Percentiles rank a stretch among this genome's conserved stretches.
phyloP scores from a whole-genome alignment of 1,140 invertebrate genomes.

The Rhopalosiphum maidis region DNA sequence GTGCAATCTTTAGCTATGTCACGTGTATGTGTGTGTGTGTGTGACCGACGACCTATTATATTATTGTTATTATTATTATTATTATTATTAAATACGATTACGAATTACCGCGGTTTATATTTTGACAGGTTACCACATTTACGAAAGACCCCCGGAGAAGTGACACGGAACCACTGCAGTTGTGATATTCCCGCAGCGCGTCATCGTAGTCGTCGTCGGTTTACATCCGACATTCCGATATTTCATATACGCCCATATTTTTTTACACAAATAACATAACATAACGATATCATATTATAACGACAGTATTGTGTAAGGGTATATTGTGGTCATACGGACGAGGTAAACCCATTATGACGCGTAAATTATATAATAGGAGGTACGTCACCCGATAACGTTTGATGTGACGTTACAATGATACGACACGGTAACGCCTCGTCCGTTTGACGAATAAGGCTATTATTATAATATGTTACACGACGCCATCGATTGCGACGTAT shows the following conservation, averaged over 20 bases:
- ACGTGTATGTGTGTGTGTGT: background rate
- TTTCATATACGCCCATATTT: background rate
- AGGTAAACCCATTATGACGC: background rate
- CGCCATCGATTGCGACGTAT: background rate
- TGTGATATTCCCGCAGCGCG: background rate
- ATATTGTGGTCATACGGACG: too few species aligned
- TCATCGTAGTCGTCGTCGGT: background rate
- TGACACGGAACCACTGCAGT: background rate
- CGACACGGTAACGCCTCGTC: background rate
- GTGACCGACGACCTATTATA: background rate
- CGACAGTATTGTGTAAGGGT: background rate
- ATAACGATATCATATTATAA: background rate
- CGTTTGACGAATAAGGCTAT: background rate
- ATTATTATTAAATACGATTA: background rate
- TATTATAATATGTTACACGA: background rate
- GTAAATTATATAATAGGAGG: background rate
- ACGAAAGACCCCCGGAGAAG: slow-evolving; percentile 9
- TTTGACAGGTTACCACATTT: slow-evolving; percentile 18
- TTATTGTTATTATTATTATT: background rate
- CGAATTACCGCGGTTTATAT: background rate
- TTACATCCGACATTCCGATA: background rate
- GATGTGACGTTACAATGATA: background rate
- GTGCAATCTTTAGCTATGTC: background rate
- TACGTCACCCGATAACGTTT: background rate
- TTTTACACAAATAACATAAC: background rate